These are phyloP conservation scores for Emydoidea blandingii DNA, from an alignment of 2,797 vertebrate genomes.

Conservation along the genomic window DNA sequence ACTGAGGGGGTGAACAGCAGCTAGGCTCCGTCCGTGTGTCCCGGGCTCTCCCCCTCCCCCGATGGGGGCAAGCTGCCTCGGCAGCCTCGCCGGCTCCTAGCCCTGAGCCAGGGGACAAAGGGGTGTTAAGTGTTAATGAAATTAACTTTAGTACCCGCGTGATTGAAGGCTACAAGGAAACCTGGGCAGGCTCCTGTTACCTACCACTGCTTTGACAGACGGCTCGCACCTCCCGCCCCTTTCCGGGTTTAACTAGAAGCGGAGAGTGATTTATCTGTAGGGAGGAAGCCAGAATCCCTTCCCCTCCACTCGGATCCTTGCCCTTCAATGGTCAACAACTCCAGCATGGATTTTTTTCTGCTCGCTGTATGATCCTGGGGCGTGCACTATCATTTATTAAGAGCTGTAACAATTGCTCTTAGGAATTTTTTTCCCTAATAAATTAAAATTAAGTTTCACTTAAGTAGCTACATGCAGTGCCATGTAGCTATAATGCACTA, in stretches of 20 bases:
- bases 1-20: too few relatives aligned
- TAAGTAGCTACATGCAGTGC: neutral
- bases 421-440: accelerated
- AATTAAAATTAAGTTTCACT: neutral
- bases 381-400: too few relatives aligned
- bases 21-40: too few relatives aligned
- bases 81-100: neutral
- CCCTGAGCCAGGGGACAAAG: neutral
- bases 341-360: too few relatives aligned
- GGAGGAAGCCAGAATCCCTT: neutral
- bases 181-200: neutral
- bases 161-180: neutral
- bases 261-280: neutral
- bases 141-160: neutral
- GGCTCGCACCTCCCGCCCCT: neutral
- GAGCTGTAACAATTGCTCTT: neutral
- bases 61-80: neutral
- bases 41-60: neutral
- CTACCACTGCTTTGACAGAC: neutral
- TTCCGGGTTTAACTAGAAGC: too few relatives aligned
- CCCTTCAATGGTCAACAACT: too few relatives aligned
- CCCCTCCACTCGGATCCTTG: too few relatives aligned
- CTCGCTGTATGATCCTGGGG: too few relatives aligned
- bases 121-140: neutral
- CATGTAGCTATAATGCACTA: neutral